Evolutionary conservation across 2,113 vertebrate species (phyloP), one percentile per base, ranked within the genome.

Genomic region (Nymphicus hollandicus): DNA sequence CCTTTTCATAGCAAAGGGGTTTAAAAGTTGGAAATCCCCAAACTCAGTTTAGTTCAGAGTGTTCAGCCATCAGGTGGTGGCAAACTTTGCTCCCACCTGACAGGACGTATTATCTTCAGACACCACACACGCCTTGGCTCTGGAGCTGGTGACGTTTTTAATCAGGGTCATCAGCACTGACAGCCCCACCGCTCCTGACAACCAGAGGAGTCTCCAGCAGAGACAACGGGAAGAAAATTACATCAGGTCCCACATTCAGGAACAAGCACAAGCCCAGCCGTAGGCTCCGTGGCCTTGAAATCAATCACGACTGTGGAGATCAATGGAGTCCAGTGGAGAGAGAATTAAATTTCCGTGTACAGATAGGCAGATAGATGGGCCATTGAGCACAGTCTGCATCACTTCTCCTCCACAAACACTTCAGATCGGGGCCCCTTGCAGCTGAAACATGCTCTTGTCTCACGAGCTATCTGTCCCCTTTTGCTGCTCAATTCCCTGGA

Each of bases 141-240:
- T 17, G 31, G 41, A 89, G 80, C 39, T 70, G n/a, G 84, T 95
- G 95, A 94, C 95, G 89, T 89, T 91, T 95, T 84, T 87, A 96
- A 96, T 96, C 84, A 96, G 93, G 87, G 91, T 92, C 81, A 92
- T 94, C 91, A 96, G 77, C 37, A 81, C 83, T 94, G 86, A 93
- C 81, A 92, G 77, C 84, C 44, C 91, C 37, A 33, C 77, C 43
- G 56, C 76, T 89, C 46, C 77, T 91, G 88, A 97, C 95, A 93
- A 58, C 33, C 11, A 64, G 70, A 89, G 47, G 29, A 93, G 61
- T 86, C 77, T 90, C 90, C 74, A 91, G 81, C 44, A 81, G 86
- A 94, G 80, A 89, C 61, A 95, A 84, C 0, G 1, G 52, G 81
- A 86, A 87, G 83, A 94, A 95, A 95, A 96, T 77, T 55, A 61